These are phyloP conservation scores for Pachydiplax longipennis DNA, from an alignment of 2,888 invertebrate genomes.

Conservation along the genomic window DNA sequence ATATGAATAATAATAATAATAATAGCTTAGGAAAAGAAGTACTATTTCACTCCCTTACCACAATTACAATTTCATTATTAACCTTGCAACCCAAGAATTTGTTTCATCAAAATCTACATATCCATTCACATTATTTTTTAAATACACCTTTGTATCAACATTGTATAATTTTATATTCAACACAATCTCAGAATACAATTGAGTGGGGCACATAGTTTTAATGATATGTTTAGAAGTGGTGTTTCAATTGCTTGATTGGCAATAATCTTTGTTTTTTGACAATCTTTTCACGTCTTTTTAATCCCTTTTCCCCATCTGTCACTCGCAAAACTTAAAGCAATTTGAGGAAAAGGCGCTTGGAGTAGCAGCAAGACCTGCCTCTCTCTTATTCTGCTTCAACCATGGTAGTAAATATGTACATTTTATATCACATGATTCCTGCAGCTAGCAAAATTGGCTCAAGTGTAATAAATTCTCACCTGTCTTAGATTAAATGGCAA, in stretches of 20 bases:
- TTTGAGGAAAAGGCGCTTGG: conserved; percentile 41
- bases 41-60: conserved; percentile 30
- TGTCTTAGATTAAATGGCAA: conserved; percentile 33
- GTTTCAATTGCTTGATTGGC: conserved; percentile 42
- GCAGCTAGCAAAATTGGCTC: conserved; percentile 45
- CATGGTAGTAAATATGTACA: conserved; percentile 40
- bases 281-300: not conserved
- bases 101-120: conserved; percentile 41
- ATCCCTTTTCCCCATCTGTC: not conserved
- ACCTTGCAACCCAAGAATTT: conserved; percentile 32
- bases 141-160: conserved; percentile 44
- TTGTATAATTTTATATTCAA: conserved; percentile 41
- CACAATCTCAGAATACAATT: conserved; percentile 42
- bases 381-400: conserved; percentile 16
- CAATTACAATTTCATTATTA: conserved; percentile 31
- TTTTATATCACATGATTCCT: conserved; percentile 43
- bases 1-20: conserved; percentile 33
- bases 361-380: conserved; percentile 12
- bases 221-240: conserved; percentile 44
- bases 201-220: conserved; percentile 43
- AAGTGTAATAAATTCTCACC: conserved; percentile 27
- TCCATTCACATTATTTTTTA: conserved; percentile 38
- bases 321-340: conserved; percentile 36
- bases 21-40: conserved; percentile 37
- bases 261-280: conserved; percentile 18